Conservation (phyloP, 2,113 vertebrate genomes). For the Ailuropoda melanoleuca region DNA sequence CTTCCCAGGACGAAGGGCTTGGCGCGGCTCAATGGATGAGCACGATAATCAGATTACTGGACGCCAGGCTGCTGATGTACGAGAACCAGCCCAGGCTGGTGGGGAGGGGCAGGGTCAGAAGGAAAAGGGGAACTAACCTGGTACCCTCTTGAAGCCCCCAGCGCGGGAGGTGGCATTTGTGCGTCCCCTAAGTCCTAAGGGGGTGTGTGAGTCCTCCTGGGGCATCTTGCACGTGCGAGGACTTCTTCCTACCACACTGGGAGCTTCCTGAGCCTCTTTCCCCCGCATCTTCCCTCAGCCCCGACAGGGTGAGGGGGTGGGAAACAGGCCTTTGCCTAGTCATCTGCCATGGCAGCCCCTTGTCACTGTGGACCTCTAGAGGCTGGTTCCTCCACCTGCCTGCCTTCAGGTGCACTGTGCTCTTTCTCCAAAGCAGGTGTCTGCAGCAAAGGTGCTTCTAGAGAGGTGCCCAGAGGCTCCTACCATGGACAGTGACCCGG, state of each 20-base stretch:
- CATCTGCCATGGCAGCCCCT: too few species aligned
- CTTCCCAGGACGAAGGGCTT: slow-evolving; percentile 11
- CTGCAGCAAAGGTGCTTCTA: background rate
- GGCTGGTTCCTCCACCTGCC: background rate
- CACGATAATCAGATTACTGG: slow-evolving; percentile 80
- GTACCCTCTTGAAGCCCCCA: background rate
- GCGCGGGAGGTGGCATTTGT: background rate
- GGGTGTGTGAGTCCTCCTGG: background rate
- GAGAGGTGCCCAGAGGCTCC: slow-evolving; percentile 34
- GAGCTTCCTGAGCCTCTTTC: background rate
- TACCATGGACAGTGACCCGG: slow-evolving; percentile 89
- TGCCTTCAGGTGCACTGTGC: background rate
- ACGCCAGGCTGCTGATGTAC: slow-evolving; percentile 52
- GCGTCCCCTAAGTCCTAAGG: background rate
- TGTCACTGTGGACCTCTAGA: background rate
- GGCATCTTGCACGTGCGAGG: background rate
- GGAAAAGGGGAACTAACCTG: background rate
- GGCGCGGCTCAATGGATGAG: slow-evolving; percentile 63
- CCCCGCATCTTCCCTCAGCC: background rate
- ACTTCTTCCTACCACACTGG: background rate
- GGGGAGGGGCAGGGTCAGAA: background rate
- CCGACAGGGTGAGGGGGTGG: accelerated
- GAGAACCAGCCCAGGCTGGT: background rate
- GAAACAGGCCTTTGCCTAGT: background rate
- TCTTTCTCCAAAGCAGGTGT: background rate